phyloP scores from a whole-genome alignment of 2,113 vertebrate genomes.

The Mus spicilegus region DNA sequence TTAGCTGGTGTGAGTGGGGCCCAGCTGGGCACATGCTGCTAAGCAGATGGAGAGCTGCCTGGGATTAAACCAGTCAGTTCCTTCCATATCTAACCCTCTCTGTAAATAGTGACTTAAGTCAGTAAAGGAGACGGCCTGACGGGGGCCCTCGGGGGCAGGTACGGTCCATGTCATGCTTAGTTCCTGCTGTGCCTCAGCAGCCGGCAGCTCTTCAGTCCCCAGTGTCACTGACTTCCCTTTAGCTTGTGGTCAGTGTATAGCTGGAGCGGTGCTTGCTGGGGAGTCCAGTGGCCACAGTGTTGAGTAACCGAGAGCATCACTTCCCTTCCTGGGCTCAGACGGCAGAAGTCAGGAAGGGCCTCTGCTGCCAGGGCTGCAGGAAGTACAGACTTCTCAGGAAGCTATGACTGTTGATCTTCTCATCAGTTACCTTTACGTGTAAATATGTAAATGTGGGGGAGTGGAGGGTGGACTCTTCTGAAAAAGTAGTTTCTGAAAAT shows the following conservation, averaged over 20 bases:
- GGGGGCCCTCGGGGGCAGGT: neutral
- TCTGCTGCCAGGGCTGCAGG: constrained; percentile 51
- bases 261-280: neutral
- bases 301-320: constrained; percentile 18
- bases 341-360: constrained; percentile 63
- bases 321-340: constrained; percentile 3
- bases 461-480: constrained; percentile 38
- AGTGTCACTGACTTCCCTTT: neutral
- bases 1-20: neutral
- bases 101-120: neutral
- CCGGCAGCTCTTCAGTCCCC: neutral
- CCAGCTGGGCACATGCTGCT: neutral
- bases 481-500: constrained; percentile 76
- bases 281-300: neutral
- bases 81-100: neutral
- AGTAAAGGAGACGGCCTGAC: neutral
- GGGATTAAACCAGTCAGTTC: neutral
- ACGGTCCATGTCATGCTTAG: neutral
- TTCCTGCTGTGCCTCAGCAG: too few species aligned
- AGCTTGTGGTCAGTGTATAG: neutral
- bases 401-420: constrained; percentile 54
- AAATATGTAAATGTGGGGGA: neutral
- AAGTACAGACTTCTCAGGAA: constrained; percentile 74
- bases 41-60: neutral
- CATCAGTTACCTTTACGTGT: constrained; percentile 4